Base-by-base conservation (phyloP, 2,888 invertebrate genomes). In the Chymomyza fuscimana region DNA sequence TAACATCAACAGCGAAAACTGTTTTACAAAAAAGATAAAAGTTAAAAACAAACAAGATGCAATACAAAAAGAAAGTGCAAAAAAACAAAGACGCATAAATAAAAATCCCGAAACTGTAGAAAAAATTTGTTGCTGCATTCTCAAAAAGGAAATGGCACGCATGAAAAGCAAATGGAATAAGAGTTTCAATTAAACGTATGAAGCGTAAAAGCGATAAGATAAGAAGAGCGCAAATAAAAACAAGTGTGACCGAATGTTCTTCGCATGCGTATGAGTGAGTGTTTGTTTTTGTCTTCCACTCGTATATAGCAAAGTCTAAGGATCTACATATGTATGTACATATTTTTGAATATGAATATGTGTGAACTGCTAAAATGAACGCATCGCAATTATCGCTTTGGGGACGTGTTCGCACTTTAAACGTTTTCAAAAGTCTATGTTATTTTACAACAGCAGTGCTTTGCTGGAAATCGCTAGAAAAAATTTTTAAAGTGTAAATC, bases 141-240 rank as follows among this genome's bases (percentile, higher is more conserved):
- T 54, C 1, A 67, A 79, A 79, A 77, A 71, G 22, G 19, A 58
- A 58, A 58, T 15, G 5, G 29, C 56, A 29, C 56, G 16, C 56
- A 58, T n/a, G 56, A 58, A 63, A 73, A 65, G 71, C 58, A 40
- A 64, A 69, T 65, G 58, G 58, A 46, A 56, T 79, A 85, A 73
- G 83, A 85, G 85, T 82, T 85, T 78, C 82, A 82, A 82, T 82
- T 85, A 82, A 85, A 79, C 81, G 79, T 79, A 82, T 77, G 79
- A 72, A 72, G 25, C 60, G 62, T 40, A 69, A 72, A 61, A 60
- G 79, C 81, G 82, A 82, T 82, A 82, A 82, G 82, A 82, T 82
- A 82, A 82, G 78, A 65, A 69, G 40, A 67, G 32, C 69, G 80
- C 82, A 82, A 82, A 82, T 81, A 81, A 79, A 70, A 81, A 73